Evolutionary conservation across 1,140 invertebrate species (phyloP).

Genomic region (Zaprionus camerounensis): DNA sequence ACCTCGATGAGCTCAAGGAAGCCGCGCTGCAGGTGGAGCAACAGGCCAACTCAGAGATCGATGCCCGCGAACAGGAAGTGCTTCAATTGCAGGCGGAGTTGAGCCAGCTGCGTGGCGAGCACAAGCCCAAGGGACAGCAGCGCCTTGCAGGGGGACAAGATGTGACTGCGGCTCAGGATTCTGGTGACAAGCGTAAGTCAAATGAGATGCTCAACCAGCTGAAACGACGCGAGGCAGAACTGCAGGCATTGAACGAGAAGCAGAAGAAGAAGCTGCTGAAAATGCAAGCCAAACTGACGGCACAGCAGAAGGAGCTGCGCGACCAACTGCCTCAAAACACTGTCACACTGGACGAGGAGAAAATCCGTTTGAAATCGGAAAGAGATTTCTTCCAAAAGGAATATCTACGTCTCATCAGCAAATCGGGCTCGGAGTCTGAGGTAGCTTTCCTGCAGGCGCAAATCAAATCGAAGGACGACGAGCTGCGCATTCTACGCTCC

Average conservation of each 20-base stretch:
- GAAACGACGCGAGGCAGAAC: slow-evolving; percentile 65
- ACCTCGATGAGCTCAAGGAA: slow-evolving; percentile 87
- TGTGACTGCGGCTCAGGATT: slow-evolving; percentile 30
- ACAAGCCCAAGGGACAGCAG: slow-evolving; percentile 8
- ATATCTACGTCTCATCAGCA: slow-evolving; percentile 70
- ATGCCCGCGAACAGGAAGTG: slow-evolving; percentile 68
- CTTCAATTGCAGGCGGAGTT: slow-evolving; percentile 50
- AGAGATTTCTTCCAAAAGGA: slow-evolving; percentile 82
- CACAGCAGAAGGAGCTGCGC: slow-evolving; percentile 54
- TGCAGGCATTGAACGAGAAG: slow-evolving; percentile 63
- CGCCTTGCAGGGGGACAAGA: slow-evolving; percentile 24
- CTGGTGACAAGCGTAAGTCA: slow-evolving; percentile 51
- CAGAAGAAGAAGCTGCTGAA: slow-evolving; percentile 66
- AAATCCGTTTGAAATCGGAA: slow-evolving; percentile 69
- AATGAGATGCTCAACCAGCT: slow-evolving; percentile 68
- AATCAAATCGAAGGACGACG: slow-evolving; percentile 82
- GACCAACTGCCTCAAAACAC: slow-evolving; percentile 38
- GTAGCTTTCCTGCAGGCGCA: slow-evolving; percentile 73
- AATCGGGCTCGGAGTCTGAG: slow-evolving; percentile 68
- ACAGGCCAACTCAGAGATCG: slow-evolving; percentile 84
- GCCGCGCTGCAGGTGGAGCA: slow-evolving; percentile 87
- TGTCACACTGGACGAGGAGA: slow-evolving; percentile 68
- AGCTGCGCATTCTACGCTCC: slow-evolving; percentile 55
- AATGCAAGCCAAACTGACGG: slow-evolving; percentile 57
- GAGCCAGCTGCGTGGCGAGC: slow-evolving; percentile 19